Conservation (phyloP, 2,113 vertebrate species). For the Cyrtonyx montezumae region DNA sequence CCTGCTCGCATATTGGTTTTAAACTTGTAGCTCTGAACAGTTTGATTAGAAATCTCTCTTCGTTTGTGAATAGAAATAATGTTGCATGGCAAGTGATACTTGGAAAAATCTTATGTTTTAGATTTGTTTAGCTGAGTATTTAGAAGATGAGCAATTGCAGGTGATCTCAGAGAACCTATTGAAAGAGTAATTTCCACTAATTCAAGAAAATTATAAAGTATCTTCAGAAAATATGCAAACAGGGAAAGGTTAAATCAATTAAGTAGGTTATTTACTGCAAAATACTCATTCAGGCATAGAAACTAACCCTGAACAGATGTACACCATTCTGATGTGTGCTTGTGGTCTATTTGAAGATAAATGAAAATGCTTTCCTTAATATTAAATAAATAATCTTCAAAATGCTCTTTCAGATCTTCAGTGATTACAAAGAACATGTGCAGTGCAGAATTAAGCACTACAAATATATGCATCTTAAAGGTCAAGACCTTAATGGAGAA, state of each 20-base stretch:
- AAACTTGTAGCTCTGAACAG: background rate
- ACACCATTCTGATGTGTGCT: background rate
- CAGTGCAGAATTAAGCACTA: constrained; percentile 18
- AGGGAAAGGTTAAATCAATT: constrained; percentile 57
- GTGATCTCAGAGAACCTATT: constrained; percentile 31
- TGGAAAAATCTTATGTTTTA: background rate
- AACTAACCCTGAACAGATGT: constrained; percentile 41
- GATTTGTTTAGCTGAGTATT: background rate
- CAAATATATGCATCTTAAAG: background rate
- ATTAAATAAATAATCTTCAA: constrained; percentile 52
- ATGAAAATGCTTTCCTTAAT: constrained; percentile 45
- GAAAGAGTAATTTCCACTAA: constrained; percentile 29
- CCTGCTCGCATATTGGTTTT: constrained; percentile 21
- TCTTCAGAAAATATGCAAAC: constrained; percentile 43
- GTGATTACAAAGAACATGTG: background rate
- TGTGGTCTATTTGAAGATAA: constrained; percentile 43
- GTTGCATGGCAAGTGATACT: background rate
- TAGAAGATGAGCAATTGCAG: constrained; percentile 22
- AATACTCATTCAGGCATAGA: background rate
- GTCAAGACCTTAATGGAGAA: background rate
- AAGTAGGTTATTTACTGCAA: constrained; percentile 63
- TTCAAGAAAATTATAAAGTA: constrained; percentile 14
- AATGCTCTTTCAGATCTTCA: constrained; percentile 27
- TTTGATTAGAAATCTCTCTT: constrained; percentile 3
- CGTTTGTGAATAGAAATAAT: constrained; percentile 20